phyloP scores from a whole-genome alignment of 1,140 invertebrate genomes.

The Contarinia nasturtii region DNA sequence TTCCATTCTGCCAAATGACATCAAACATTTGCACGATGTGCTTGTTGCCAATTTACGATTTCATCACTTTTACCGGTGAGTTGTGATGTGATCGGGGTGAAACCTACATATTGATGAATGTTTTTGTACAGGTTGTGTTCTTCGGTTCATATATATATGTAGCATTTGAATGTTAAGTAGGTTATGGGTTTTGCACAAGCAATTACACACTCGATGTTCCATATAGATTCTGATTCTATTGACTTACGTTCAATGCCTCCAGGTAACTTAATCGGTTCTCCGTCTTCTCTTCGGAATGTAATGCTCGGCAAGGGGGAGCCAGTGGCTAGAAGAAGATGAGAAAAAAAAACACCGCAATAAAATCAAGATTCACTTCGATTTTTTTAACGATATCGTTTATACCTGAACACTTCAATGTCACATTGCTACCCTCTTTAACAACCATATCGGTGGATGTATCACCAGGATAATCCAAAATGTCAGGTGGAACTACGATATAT shows the following conservation, averaged over 20 bases:
- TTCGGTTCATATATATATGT: neutral
- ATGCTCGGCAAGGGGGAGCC: slow-evolving; percentile 65
- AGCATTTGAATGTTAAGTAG: slow-evolving; percentile 1
- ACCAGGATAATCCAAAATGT: slow-evolving; percentile 64
- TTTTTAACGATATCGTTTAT: no score
- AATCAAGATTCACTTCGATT: no score
- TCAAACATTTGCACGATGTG: no score
- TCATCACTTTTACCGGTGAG: no score
- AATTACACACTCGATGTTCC: neutral
- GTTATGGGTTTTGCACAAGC: neutral
- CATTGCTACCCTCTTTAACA: slow-evolving; percentile 66
- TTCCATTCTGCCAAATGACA: neutral
- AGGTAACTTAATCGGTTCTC: slow-evolving; percentile 40
- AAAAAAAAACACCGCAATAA: no score
- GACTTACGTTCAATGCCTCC: slow-evolving; percentile 35
- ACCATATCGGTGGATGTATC: slow-evolving; percentile 78
- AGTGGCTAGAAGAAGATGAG: slow-evolving; percentile 25
- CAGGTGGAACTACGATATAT: slow-evolving; percentile 53
- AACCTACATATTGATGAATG: neutral
- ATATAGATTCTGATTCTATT: neutral
- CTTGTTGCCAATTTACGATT: no score
- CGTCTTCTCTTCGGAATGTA: slow-evolving; percentile 64
- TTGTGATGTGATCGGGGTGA: no score
- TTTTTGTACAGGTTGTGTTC: neutral
- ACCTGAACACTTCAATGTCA: slow-evolving; percentile 49